Percentiles rank a stretch among this genome's conserved stretches.
phyloP scores from a whole-genome alignment of 2,797 vertebrate genomes.

The Tangara arthus region DNA sequence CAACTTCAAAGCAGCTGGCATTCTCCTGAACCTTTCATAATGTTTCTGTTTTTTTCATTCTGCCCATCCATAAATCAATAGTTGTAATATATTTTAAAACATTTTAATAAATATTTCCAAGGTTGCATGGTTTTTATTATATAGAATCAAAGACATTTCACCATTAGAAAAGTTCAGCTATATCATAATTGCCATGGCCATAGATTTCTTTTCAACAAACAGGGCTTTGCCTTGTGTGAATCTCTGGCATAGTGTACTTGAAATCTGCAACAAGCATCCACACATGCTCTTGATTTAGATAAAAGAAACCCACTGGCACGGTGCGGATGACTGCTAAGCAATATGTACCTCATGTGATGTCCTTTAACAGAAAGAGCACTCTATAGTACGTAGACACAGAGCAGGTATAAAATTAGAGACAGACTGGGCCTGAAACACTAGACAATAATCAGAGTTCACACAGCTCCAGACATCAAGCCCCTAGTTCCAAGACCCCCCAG shows the following conservation, averaged over 20 bases:
- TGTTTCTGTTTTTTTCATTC: conserved; percentile 17
- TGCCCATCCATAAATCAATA: conserved; percentile 36
- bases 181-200: conserved; percentile 40
- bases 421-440: conserved; percentile 4
- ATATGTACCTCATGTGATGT: conserved; percentile 10
- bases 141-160: conserved; percentile 55
- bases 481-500: not conserved
- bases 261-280: conserved; percentile 33
- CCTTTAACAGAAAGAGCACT: not conserved
- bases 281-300: conserved; percentile 50
- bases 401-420: conserved; percentile 51
- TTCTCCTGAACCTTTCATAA: not conserved
- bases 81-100: conserved; percentile 22
- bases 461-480: not conserved
- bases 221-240: conserved; percentile 45
- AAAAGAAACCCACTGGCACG: conserved; percentile 55
- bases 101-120: conserved; percentile 58
- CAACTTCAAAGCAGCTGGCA: not conserved
- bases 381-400: not conserved
- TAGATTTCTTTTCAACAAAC: conserved; percentile 36
- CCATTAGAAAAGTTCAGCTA: conserved; percentile 33
- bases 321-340: conserved; percentile 42
- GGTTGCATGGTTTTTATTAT: conserved; percentile 47
- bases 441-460: not conserved
- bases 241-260: not conserved